These are phyloP conservation scores for Rhinopithecus roxellana DNA, from an alignment of 2,113 vertebrate species.

Conservation along the genomic window DNA sequence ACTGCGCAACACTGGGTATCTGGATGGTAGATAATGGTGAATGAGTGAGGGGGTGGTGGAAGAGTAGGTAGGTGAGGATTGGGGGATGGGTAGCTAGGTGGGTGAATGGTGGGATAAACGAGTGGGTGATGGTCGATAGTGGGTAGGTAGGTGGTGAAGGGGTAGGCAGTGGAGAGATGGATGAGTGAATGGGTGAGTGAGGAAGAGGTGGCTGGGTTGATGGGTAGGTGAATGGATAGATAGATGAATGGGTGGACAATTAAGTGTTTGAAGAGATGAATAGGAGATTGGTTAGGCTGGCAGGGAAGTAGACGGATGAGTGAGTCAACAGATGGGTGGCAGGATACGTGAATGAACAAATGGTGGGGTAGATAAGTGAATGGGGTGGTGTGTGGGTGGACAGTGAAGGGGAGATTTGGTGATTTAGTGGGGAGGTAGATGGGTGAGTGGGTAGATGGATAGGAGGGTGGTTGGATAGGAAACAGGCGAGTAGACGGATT, in stretches of 20 bases:
- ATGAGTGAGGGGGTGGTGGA: not conserved
- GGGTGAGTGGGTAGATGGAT: accelerated
- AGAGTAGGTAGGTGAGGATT: too few species aligned
- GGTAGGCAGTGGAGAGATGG: not conserved
- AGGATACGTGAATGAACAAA: accelerated
- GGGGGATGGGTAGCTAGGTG: not conserved
- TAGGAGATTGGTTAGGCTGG: accelerated
- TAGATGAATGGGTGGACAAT: accelerated
- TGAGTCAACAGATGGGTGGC: accelerated
- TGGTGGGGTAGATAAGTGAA: not conserved
- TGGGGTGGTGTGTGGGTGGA: not conserved
- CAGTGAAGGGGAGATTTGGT: not conserved
- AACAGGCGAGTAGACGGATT: not conserved
- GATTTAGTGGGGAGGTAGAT: not conserved
- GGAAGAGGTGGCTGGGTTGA: not conserved
- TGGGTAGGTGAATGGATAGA: not conserved
- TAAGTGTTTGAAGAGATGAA: accelerated
- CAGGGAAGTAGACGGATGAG: not conserved
- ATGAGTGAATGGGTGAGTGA: accelerated
- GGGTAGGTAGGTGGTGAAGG: not conserved
- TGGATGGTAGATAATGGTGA: accelerated
- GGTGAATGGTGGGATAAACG: not conserved
- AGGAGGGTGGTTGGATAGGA: not conserved
- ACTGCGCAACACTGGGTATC: accelerated
- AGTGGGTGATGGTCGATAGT: not conserved